Conservation (phyloP, 2,113 vertebrate species). For the Oceanodroma tethys region DNA sequence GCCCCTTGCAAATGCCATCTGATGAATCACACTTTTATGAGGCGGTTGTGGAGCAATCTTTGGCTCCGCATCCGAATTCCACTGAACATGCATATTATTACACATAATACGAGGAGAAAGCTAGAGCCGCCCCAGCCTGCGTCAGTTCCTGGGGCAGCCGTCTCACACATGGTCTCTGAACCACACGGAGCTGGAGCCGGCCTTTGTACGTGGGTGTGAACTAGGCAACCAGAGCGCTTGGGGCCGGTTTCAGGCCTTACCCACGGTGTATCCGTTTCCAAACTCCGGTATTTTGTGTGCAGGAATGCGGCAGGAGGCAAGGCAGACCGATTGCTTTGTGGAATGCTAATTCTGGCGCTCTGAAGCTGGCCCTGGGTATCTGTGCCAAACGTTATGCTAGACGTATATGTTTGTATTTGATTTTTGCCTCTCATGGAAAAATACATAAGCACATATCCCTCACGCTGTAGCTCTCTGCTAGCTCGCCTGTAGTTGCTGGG, state of each 20-base stretch:
- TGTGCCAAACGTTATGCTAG: neutral
- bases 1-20: neutral
- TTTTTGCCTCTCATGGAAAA: neutral
- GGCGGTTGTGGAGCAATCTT: neutral
- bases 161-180: neutral
- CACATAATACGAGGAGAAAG: neutral
- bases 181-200: neutral
- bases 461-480: neutral
- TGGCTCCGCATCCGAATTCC: neutral
- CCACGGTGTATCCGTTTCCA: accelerated
- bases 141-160: neutral
- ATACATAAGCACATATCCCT: neutral
- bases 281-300: neutral
- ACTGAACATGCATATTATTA: neutral
- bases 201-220: neutral
- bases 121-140: accelerated
- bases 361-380: neutral
- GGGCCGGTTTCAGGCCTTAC: neutral
- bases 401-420: neutral
- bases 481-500: neutral
- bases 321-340: accelerated
- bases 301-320: neutral
- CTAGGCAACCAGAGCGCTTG: neutral
- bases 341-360: neutral
- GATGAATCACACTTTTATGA: neutral